These are phyloP conservation scores for Cepaea nemoralis DNA, from an alignment of 1,140 invertebrate species.

Conservation along the genomic window DNA sequence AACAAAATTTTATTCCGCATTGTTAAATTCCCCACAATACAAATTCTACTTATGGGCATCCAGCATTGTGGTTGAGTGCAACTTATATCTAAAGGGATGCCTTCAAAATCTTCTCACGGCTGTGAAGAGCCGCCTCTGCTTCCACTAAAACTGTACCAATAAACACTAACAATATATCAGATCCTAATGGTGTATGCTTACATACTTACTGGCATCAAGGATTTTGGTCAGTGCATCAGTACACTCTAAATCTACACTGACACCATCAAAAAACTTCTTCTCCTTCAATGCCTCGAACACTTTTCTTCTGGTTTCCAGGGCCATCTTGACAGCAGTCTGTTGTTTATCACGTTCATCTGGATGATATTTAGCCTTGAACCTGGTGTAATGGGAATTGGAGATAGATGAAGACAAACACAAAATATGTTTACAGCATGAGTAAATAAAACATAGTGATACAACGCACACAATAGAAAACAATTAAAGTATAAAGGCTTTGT, in stretches of 20 bases:
- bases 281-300: conserved; percentile 91
- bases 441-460: not conserved
- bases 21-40: no score
- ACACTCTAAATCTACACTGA: conserved; percentile 89
- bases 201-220: conserved; percentile 82
- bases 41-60: no score
- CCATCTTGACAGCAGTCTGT: conserved; percentile 86
- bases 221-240: conserved; percentile 88
- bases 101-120: no score
- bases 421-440: not conserved
- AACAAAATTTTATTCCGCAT: no score
- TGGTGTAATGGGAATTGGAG: conserved; percentile 67
- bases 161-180: no score
- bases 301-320: conserved; percentile 88
- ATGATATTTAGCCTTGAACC: conserved; percentile 99
- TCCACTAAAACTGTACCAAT: no score
- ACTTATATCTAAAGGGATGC: no score
- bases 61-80: no score
- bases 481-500: no score
- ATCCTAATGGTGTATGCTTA: no score
- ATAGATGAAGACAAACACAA: not conserved
- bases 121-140: no score
- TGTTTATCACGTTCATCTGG: conserved; percentile 94
- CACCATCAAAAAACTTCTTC: conserved; percentile 80
- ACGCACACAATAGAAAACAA: no score